phyloP scores from a whole-genome alignment of 2,888 invertebrate genomes.

The Archips crataeganus region DNA sequence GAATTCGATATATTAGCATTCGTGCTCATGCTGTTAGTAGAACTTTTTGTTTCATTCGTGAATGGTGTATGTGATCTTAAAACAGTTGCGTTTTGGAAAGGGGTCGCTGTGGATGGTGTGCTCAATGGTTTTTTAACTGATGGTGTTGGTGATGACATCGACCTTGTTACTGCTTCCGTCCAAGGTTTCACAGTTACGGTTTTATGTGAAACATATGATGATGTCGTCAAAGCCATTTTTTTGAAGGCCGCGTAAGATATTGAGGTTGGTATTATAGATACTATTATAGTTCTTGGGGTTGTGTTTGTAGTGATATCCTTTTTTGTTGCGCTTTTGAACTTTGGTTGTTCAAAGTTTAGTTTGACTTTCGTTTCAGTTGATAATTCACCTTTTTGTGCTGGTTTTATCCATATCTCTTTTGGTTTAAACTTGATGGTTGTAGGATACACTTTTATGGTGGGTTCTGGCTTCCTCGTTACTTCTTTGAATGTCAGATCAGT shows the following conservation, averaged over 20 bases:
- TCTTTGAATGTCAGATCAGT: slow-evolving; percentile 46
- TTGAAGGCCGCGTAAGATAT: slow-evolving; percentile 77
- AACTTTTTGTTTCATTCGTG: slow-evolving; percentile 53
- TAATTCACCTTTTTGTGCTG: slow-evolving; percentile 81
- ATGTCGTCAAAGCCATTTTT: slow-evolving; percentile 74
- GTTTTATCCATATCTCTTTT: slow-evolving; percentile 83
- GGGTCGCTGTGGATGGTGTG: slow-evolving; percentile 46
- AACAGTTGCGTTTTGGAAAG: slow-evolving; percentile 49
- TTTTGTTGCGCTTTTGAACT: slow-evolving; percentile 61
- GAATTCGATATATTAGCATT: slow-evolving; percentile 59
- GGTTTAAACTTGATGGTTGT: slow-evolving; percentile 75
- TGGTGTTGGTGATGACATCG: slow-evolving; percentile 60
- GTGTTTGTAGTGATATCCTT: slow-evolving; percentile 66
- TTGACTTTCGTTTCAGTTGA: slow-evolving; percentile 66
- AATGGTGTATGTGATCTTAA: slow-evolving; percentile 46
- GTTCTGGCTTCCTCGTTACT: slow-evolving; percentile 62
- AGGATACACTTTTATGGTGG: slow-evolving; percentile 59
- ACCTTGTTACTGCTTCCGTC: slow-evolving; percentile 62
- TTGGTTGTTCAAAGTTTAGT: slow-evolving; percentile 56
- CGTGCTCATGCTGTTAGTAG: slow-evolving; percentile 80
- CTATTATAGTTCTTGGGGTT: slow-evolving; percentile 79
- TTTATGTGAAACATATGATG: slow-evolving; percentile 60
- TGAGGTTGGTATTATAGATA: slow-evolving; percentile 81
- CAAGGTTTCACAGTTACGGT: slow-evolving; percentile 53
- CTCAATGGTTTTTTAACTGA: slow-evolving; percentile 48